phyloP scores from a whole-genome alignment of 2,888 invertebrate species.

The Leptinotarsa haldemani region DNA sequence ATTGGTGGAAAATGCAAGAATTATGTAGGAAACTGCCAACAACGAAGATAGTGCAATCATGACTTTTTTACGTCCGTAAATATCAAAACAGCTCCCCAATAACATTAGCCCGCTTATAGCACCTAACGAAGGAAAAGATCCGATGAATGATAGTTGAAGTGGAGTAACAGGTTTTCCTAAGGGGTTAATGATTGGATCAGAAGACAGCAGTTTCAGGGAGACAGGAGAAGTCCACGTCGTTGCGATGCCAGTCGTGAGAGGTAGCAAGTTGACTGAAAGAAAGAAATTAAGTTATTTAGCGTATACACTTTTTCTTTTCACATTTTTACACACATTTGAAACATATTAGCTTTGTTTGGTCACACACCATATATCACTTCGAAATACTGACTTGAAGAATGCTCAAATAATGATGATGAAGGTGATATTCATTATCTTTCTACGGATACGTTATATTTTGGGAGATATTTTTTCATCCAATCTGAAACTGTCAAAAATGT shows the following conservation, averaged over 20 bases:
- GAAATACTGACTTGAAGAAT: too few species aligned
- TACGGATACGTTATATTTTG: too few species aligned
- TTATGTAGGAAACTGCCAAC: background rate
- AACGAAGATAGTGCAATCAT: conserved; percentile 7
- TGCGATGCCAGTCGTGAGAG: conserved; percentile 18
- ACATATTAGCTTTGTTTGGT: too few species aligned
- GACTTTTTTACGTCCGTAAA: conserved; percentile 25
- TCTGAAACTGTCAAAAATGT: too few species aligned
- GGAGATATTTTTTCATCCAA: too few species aligned
- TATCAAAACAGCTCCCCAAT: conserved; percentile 24
- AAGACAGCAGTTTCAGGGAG: conserved; percentile 22
- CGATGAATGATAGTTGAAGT: conserved; percentile 27
- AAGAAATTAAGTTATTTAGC: background rate
- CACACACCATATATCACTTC: too few species aligned
- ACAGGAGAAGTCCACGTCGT: conserved; percentile 36
- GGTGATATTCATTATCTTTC: too few species aligned
- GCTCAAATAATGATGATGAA: too few species aligned
- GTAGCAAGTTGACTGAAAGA: conserved; percentile 28
- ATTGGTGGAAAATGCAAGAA: conserved; percentile 20
- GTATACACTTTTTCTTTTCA: too few species aligned
- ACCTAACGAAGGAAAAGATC: conserved; percentile 17
- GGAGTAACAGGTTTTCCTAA: conserved; percentile 29
- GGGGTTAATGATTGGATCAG: conserved; percentile 30
- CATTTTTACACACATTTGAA: too few species aligned
- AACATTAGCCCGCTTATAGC: conserved; percentile 22